Conservation (phyloP, 2,797 vertebrate genomes). For the Zenarchopterus dispar region DNA sequence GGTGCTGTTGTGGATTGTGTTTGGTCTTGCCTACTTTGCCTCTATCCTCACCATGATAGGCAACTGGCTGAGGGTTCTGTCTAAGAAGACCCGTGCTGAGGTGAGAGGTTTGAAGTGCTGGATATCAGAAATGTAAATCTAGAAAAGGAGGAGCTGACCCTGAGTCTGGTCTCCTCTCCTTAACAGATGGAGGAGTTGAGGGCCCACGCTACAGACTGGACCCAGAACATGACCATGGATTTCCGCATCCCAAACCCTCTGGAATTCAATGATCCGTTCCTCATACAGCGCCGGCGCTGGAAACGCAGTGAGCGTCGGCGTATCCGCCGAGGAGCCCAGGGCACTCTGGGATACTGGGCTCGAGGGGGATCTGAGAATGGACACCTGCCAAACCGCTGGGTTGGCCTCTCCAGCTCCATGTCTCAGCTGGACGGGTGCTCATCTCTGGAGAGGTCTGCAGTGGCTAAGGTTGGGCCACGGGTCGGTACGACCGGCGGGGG, state of each 20-base stretch:
- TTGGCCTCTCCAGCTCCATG: conserved; percentile 65
- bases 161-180: background rate
- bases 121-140: background rate
- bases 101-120: conserved; percentile 61
- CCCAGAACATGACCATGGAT: conserved; percentile 88
- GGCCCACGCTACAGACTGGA: conserved; percentile 93
- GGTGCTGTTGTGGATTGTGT: conserved; percentile 93
- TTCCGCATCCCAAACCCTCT: conserved; percentile 82
- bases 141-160: background rate
- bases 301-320: conserved; percentile 80
- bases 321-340: conserved; percentile 75
- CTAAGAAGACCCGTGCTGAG: conserved; percentile 90
- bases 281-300: conserved; percentile 83
- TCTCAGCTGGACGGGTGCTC: conserved; percentile 56
- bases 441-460: conserved; percentile 39
- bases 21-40: conserved; percentile 93
- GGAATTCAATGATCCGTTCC: conserved; percentile 86
- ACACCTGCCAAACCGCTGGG: conserved; percentile 77
- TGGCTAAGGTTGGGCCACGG: conserved; percentile 27
- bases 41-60: conserved; percentile 94
- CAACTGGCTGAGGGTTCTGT: conserved; percentile 90
- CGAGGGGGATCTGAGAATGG: conserved; percentile 72
- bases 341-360: conserved; percentile 65
- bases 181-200: conserved; percentile 91
- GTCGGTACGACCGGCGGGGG: conserved; percentile 30